Conservation (phyloP, 2,113 vertebrate genomes). For the Seriola quinqueradiata region DNA sequence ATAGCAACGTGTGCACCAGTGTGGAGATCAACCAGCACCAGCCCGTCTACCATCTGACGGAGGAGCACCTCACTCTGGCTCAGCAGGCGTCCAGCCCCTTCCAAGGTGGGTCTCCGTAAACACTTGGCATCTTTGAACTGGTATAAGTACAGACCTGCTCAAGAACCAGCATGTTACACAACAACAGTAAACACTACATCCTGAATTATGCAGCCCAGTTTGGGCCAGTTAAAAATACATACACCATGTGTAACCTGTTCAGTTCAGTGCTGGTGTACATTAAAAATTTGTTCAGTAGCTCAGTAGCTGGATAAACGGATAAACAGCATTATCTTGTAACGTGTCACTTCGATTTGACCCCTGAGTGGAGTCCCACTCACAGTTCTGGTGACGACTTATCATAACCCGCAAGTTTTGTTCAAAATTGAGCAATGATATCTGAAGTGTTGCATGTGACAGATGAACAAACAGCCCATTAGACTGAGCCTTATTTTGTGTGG, state of each 20-base stretch:
- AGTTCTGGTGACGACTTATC: not conserved
- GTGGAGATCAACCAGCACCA: slow-evolving; percentile 99
- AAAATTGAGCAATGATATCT: not conserved
- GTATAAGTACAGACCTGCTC: not conserved
- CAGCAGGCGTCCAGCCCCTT: slow-evolving; percentile 96
- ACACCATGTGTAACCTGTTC: not conserved
- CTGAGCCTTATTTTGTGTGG: not conserved
- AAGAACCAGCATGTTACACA: not conserved
- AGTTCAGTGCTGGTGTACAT: not conserved
- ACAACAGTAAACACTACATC: not conserved
- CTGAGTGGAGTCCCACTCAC: not conserved
- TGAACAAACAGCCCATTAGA: slow-evolving; percentile 6
- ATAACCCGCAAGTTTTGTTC: not conserved
- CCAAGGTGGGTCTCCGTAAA: slow-evolving; percentile 86
- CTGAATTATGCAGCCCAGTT: not conserved
- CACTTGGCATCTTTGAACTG: not conserved
- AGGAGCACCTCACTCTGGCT: slow-evolving; percentile 95
- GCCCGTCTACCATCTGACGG: slow-evolving; percentile 95
- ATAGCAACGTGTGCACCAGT: slow-evolving; percentile 99
- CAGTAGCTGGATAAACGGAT: not conserved
- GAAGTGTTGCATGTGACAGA: slow-evolving; percentile 2
- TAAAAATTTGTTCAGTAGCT: not conserved
- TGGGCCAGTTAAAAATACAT: slow-evolving; percentile 3
- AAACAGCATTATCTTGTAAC: not conserved
- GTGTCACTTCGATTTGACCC: slow-evolving; percentile 29